Percentiles rank a stretch among this genome's conserved stretches.
Conservation (phyloP, 2,113 vertebrate genomes). For the Ophiodon elongatus region DNA sequence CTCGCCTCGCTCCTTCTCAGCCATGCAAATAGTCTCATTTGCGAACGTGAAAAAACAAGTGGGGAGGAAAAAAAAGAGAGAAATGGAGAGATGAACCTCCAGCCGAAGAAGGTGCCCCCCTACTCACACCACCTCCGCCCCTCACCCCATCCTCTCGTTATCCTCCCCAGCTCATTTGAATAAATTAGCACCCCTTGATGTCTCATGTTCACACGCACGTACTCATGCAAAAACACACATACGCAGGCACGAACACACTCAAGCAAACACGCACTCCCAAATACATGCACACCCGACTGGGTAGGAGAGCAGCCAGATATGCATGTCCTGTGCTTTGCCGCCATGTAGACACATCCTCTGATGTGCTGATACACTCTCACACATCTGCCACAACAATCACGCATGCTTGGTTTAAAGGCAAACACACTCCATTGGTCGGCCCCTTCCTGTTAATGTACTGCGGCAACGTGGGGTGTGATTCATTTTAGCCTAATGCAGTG, state of each 20-base stretch:
- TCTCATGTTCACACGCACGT: slow-evolving; percentile 58
- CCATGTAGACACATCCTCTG: slow-evolving; percentile 57
- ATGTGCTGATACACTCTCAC: slow-evolving; percentile 66
- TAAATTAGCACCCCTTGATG: slow-evolving; percentile 86
- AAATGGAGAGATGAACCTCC: slow-evolving; percentile 63
- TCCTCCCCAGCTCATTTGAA: slow-evolving; percentile 84
- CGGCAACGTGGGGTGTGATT: slow-evolving; percentile 65
- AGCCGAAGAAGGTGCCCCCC: slow-evolving; percentile 68
- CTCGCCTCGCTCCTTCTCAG: slow-evolving; percentile 28
- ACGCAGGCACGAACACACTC: slow-evolving; percentile 41
- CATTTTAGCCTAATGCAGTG: slow-evolving; percentile 72
- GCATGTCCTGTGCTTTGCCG: slow-evolving; percentile 33
- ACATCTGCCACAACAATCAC: slow-evolving; percentile 67
- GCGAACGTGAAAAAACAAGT: slow-evolving; percentile 61
- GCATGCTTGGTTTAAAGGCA: slow-evolving; percentile 63
- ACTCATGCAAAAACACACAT: slow-evolving; percentile 50
- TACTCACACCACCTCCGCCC: slow-evolving; percentile 57
- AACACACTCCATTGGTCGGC: slow-evolving; percentile 57
- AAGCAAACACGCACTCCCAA: slow-evolving; percentile 24
- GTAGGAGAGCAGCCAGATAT: slow-evolving; percentile 41
- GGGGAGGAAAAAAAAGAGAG: slow-evolving; percentile 2
- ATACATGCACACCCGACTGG: slow-evolving; percentile 17
- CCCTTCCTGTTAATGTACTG: slow-evolving; percentile 67
- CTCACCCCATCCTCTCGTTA: slow-evolving; percentile 76
- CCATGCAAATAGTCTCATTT: slow-evolving; percentile 71